Conservation (phyloP, 1,140 invertebrate genomes). For the Drosophila chauvacae region DNA sequence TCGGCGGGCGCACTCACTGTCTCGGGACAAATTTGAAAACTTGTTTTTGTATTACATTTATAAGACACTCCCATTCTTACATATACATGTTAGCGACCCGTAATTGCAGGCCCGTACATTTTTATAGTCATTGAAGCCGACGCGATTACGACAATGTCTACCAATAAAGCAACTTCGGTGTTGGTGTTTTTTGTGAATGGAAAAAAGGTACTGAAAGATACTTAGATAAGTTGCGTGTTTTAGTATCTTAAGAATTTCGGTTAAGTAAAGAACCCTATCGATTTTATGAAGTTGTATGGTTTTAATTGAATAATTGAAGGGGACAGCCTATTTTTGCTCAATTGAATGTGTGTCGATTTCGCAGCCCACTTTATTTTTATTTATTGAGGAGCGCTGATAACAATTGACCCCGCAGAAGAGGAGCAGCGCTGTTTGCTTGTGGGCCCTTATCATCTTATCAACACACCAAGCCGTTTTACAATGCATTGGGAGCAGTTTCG, state of each 20-base stretch:
- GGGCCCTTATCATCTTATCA: constrained; percentile 43
- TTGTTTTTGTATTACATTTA: constrained; percentile 32
- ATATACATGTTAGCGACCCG: constrained; percentile 29
- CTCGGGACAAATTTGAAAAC: constrained; percentile 38
- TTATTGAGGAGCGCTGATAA: constrained; percentile 58
- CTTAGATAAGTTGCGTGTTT: constrained; percentile 27
- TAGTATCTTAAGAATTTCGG: not conserved
- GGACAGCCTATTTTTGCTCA: constrained; percentile 13
- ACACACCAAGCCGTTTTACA: constrained; percentile 4
- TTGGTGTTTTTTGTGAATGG: constrained; percentile 86
- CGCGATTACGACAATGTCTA: constrained; percentile 51
- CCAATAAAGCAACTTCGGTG: constrained; percentile 47
- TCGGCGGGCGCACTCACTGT: constrained; percentile 6
- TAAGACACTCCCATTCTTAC: not conserved
- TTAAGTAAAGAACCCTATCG: constrained; percentile 9
- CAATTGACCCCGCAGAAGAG: constrained; percentile 54
- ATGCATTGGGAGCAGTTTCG: constrained; percentile 12
- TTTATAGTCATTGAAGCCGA: constrained; percentile 19
- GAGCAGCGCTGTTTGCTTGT: constrained; percentile 37
- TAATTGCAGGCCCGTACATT: constrained; percentile 30
- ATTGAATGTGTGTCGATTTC: constrained; percentile 38
- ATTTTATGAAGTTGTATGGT: constrained; percentile 18
- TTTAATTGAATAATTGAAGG: constrained; percentile 16
- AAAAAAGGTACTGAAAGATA: constrained; percentile 82
- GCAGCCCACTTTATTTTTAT: constrained; percentile 20